phyloP scores from a whole-genome alignment of 1,140 invertebrate genomes.

The Ceratosolen fusciceps region DNA sequence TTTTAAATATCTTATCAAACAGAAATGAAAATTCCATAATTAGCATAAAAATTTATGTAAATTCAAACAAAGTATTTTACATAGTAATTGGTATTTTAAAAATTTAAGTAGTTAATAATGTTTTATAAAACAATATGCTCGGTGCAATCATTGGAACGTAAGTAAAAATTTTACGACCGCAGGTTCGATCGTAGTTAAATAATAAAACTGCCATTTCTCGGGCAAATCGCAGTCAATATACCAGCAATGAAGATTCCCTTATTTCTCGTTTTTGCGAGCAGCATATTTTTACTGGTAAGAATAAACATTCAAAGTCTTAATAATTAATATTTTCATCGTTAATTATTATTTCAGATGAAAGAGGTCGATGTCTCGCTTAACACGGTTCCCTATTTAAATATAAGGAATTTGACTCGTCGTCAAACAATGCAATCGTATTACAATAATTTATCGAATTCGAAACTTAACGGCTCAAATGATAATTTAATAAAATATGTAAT shows the following conservation, averaged over 20 bases:
- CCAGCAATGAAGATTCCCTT: conserved; percentile 13
- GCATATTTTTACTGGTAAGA: conserved; percentile 20
- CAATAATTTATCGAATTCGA: no score
- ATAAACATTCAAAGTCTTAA: not conserved
- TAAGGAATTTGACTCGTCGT: not conserved
- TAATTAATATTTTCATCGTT: not conserved
- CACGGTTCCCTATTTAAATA: not conserved
- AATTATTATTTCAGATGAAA: not conserved
- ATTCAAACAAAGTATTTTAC: not conserved
- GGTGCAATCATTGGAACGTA: conserved; percentile 7
- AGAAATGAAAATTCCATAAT: not conserved
- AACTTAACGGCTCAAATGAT: no score
- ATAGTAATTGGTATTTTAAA: not conserved
- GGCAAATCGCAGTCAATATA: not conserved
- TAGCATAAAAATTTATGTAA: not conserved
- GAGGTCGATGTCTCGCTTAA: not conserved
- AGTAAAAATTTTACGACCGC: not conserved
- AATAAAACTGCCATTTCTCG: conserved; percentile 4
- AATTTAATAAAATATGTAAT: no score
- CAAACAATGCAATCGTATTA: no score
- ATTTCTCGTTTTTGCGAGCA: not conserved
- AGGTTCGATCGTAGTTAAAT: not conserved
- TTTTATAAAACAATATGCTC: not conserved
- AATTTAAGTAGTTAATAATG: not conserved
- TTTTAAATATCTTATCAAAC: no score